Conservation (phyloP, 2,797 vertebrate genomes). For the Gymnopithys bicolor region DNA sequence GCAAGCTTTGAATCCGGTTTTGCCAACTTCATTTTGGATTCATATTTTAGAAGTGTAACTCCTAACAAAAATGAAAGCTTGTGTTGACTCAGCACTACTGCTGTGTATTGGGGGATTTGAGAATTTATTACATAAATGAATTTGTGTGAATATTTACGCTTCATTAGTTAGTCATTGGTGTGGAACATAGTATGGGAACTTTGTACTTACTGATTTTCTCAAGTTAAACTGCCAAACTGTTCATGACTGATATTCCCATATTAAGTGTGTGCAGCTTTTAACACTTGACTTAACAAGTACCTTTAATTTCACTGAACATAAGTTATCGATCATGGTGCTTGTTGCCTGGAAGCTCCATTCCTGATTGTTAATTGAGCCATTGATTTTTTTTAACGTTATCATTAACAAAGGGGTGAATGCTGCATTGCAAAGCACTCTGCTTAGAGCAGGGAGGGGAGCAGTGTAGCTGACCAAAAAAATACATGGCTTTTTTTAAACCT, state of each 20-base stretch:
- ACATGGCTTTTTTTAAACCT: neutral
- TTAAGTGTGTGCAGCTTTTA: conserved; percentile 73
- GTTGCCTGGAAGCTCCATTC: conserved; percentile 76
- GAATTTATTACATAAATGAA: conserved; percentile 65
- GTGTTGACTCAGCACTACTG: neutral
- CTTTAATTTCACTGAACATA: conserved; percentile 81
- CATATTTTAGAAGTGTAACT: neutral
- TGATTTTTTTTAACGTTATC: conserved; percentile 75
- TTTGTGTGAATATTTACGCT: conserved; percentile 58
- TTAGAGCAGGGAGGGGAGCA: neutral
- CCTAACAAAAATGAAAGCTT: conserved; percentile 26
- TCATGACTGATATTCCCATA: conserved; percentile 65
- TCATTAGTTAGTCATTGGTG: conserved; percentile 63
- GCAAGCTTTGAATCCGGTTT: neutral
- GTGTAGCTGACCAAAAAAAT: neutral
- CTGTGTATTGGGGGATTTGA: conserved; percentile 13
- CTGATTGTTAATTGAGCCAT: conserved; percentile 80
- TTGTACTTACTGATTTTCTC: conserved; percentile 63
- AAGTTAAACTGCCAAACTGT: conserved; percentile 61
- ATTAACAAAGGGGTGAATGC: conserved; percentile 61
- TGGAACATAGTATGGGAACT: conserved; percentile 68
- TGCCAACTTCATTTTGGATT: conserved; percentile 5
- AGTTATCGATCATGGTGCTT: conserved; percentile 77
- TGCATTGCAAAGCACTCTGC: conserved; percentile 12
- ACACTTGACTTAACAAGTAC: conserved; percentile 79